Evolutionary conservation across 2,888 invertebrate genomes (phyloP), one percentile per base, ranked within the genome.

Genomic region (Byasa hedistus): DNA sequence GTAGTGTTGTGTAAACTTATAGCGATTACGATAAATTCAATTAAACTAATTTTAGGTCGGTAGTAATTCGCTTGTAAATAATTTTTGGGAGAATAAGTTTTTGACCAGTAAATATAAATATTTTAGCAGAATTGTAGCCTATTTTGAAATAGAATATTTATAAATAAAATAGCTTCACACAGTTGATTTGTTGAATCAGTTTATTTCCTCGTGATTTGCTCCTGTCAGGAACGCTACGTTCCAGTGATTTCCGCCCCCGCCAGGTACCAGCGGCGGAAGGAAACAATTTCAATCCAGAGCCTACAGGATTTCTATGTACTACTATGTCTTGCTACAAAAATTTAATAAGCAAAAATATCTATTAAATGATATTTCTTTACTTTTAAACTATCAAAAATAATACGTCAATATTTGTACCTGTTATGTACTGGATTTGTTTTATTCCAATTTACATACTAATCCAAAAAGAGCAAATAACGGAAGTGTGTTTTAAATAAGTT

Each of bases 201-300:
- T 80, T 81, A 87, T 87, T 89, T 88, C 85, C 86, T 78, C 74
- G 78, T 79, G 79, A 83, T 84, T 73, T 83, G 79, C 74, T 81
- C 83, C 81, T 84, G 84, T 82, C 85, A 86, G 78, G 75, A 81
- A 81, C 81, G 81, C 77, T 81, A 81, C 82, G 83, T 82, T 81
- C 83, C 72, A 81, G 84, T 85, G 83, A 90, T 90, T 90, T 89
- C 90, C 90, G 85, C 78, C 78, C 74, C 76, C 79, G 79, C 76
- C 75, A 79, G 72, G 75, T 74, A 72, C 75, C 75, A 68, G 64
- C 72, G 78, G 73, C 86, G 90, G 91, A 90, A 90, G 90, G 91
- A 90, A 89, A 86, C 79, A 87, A 91, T 89, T 88, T 84, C 83
- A 82, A 82, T 78, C 75, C 77, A 75, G 77, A 81, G 82, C 80